Conservation (phyloP, 2,888 invertebrate genomes). For the Phaedon cochleariae region DNA sequence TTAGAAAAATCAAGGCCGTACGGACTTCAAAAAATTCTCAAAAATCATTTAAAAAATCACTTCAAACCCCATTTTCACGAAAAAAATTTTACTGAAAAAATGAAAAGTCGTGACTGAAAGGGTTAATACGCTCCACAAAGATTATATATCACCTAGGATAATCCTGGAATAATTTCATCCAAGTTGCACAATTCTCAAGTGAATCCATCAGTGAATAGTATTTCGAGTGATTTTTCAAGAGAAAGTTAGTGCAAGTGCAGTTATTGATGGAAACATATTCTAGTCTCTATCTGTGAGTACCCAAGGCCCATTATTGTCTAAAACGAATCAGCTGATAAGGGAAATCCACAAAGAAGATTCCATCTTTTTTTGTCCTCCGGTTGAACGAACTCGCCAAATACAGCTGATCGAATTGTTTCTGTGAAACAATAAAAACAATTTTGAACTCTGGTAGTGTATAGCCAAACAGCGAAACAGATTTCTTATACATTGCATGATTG, state of each 20-base stretch:
- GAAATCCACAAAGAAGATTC: constrained; percentile 4
- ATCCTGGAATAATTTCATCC: background rate
- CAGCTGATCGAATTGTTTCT: background rate
- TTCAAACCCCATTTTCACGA: too few relatives aligned
- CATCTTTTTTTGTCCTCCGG: background rate
- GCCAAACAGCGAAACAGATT: too few relatives aligned
- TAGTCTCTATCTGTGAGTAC: constrained; percentile 8
- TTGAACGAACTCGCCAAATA: too few relatives aligned
- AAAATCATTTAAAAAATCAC: too few relatives aligned
- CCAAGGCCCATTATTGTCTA: background rate
- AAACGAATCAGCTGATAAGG: constrained; percentile 9
- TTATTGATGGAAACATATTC: constrained; percentile 1
- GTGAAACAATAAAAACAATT: constrained; percentile 8
- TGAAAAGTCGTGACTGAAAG: too few relatives aligned
- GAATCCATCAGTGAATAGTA: background rate
- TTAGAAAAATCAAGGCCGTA: too few relatives aligned
- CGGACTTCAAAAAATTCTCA: too few relatives aligned
- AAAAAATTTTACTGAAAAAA: too few relatives aligned
- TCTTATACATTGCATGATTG: too few relatives aligned
- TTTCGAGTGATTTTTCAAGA: background rate
- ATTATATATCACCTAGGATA: too few relatives aligned
- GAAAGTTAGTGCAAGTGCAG: constrained; percentile 1
- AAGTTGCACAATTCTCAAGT: background rate
- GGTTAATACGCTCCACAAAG: too few relatives aligned
- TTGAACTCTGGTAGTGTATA: too few relatives aligned